Percentiles rank a stretch among this genome's conserved stretches.
Evolutionary conservation across 2,888 invertebrate genomes (phyloP).

Genomic region (Catotricha subobsoleta): DNA sequence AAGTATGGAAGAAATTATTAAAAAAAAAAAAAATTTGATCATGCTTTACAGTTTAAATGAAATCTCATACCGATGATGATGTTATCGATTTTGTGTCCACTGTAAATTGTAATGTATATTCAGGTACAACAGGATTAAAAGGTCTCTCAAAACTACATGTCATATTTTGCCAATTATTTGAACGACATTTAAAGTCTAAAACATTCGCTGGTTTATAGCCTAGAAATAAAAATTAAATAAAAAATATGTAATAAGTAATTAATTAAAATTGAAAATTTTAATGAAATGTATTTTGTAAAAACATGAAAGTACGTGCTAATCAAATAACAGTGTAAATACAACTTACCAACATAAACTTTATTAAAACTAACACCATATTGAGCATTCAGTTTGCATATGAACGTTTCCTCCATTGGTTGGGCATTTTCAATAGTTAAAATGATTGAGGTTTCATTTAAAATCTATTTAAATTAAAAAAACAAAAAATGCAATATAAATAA

Average conservation of each 20-base stretch:
- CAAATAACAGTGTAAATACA: too few species aligned
- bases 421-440: neutral
- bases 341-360: conserved; percentile 6
- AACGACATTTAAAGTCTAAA: conserved; percentile 51
- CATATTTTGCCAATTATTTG: conserved; percentile 52
- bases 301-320: neutral
- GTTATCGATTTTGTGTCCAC: conserved; percentile 3
- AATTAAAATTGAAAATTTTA: neutral
- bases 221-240: conserved; percentile 12
- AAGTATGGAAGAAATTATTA: neutral
- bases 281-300: neutral
- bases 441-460: neutral
- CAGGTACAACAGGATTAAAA: conserved; percentile 37
- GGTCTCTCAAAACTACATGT: conserved; percentile 56
- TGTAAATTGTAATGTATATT: conserved; percentile 33
- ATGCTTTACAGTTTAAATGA: neutral
- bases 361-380: neutral
- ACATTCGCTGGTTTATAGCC: conserved; percentile 43
- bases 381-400: neutral
- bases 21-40: neutral
- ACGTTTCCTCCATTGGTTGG: neutral
- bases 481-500: neutral
- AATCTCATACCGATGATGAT: neutral
- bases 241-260: neutral
- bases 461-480: neutral